phyloP scores from a whole-genome alignment of 2,888 invertebrate species.

The Mechanitis mazaeus region DNA sequence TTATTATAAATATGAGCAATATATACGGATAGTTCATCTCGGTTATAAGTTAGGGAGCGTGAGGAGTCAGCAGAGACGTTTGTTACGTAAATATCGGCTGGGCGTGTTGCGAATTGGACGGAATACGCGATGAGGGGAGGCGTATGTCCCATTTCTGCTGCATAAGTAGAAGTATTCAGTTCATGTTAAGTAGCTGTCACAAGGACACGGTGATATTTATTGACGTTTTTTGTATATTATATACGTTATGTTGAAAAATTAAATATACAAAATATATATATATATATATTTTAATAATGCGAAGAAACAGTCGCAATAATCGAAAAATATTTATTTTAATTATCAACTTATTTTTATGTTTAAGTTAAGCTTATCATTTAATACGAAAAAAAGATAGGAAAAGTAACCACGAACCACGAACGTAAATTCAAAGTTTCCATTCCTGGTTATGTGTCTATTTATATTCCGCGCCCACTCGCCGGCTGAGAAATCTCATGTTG shows the following conservation, averaged over 20 bases:
- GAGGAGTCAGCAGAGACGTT: constrained; percentile 65
- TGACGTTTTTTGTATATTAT: constrained; percentile 20
- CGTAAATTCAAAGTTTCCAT: constrained; percentile 72
- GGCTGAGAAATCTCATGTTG: constrained; percentile 76
- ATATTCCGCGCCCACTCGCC: constrained; percentile 76
- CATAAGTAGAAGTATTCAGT: constrained; percentile 61
- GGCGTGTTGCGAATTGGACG: constrained; percentile 71
- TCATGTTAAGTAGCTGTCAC: constrained; percentile 43
- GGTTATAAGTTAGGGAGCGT: constrained; percentile 39
- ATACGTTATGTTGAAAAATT: constrained; percentile 12
- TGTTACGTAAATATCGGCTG: constrained; percentile 72
- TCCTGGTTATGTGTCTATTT: constrained; percentile 76
- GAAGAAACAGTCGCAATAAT: too few relatives aligned
- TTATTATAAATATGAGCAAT: constrained; percentile 15
- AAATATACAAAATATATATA: neutral
- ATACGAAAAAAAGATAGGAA: constrained; percentile 30
- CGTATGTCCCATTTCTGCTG: constrained; percentile 57
- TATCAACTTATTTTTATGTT: too few relatives aligned
- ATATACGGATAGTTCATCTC: constrained; percentile 25
- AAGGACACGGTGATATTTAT: constrained; percentile 26
- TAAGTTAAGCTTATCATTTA: neutral
- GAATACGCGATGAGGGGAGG: constrained; percentile 71
- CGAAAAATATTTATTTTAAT: too few relatives aligned
- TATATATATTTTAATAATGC: too few relatives aligned
- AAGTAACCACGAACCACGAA: constrained; percentile 52